Percentiles rank a stretch among this genome's conserved stretches.
Evolutionary conservation across 1,140 invertebrate species (phyloP).

Genomic region (Drosophila ironensis): DNA sequence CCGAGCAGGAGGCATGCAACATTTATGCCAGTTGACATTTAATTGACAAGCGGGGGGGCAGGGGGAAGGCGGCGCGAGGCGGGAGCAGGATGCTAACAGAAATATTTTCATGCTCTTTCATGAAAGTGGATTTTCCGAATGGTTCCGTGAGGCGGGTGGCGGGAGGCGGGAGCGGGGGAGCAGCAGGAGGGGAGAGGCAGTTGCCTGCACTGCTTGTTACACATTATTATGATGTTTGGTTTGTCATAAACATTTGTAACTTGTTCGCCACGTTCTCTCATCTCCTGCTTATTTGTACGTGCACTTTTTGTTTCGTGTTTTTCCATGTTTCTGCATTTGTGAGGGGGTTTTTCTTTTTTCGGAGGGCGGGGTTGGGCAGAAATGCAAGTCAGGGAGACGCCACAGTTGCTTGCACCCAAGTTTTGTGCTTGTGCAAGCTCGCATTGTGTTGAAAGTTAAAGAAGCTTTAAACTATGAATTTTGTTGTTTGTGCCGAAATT

Average conservation of each 20-base stretch:
- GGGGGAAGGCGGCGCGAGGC: not conserved
- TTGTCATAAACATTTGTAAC: slow-evolving; percentile 81
- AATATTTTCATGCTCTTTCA: slow-evolving; percentile 34
- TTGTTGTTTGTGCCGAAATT: too few species aligned
- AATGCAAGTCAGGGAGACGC: slow-evolving; percentile 21
- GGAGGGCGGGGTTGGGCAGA: too few species aligned
- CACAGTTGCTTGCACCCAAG: slow-evolving; percentile 19
- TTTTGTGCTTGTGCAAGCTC: slow-evolving; percentile 3
- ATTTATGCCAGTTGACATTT: slow-evolving; percentile 78
- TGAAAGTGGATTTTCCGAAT: not conserved
- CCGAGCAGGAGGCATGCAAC: slow-evolving; percentile 38
- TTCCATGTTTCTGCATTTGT: not conserved
- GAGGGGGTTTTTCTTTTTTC: not conserved
- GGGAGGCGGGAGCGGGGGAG: not conserved
- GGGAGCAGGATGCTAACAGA: slow-evolving; percentile 29
- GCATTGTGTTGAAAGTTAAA: not conserved
- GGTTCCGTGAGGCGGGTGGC: not conserved
- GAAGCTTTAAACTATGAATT: too few species aligned
- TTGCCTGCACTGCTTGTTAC: slow-evolving; percentile 60
- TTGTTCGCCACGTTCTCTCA: slow-evolving; percentile 44
- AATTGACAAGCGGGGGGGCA: slow-evolving; percentile 62
- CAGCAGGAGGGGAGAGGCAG: slow-evolving; percentile 25
- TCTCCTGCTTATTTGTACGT: slow-evolving; percentile 31
- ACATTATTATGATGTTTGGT: slow-evolving; percentile 78
- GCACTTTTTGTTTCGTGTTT: slow-evolving; percentile 15